These are phyloP conservation scores for Trichogramma pretiosum DNA, from an alignment of 1,140 invertebrate species.

Conservation along the genomic window DNA sequence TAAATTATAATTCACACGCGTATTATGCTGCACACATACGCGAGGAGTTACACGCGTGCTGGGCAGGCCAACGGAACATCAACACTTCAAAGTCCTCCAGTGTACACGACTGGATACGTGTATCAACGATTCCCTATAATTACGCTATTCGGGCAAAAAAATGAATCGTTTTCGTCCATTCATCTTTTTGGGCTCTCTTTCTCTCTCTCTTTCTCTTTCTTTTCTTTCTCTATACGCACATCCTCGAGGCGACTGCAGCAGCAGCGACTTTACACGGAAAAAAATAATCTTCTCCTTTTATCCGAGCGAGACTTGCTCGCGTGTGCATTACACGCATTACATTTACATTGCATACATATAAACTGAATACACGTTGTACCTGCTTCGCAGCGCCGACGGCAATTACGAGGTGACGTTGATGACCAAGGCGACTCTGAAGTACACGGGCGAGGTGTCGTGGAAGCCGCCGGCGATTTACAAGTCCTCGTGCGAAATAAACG, in stretches of 20 bases:
- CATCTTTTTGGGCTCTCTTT: too few species aligned
- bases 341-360: neutral
- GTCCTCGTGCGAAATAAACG: constrained; percentile 90
- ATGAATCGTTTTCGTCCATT: too few species aligned
- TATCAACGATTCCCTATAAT: too few species aligned
- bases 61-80: too few species aligned
- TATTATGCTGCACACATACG: too few species aligned
- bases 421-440: constrained; percentile 89
- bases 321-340: neutral
- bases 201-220: neutral
- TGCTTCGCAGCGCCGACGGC: constrained; percentile 71
- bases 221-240: neutral
- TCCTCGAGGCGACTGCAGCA: too few species aligned
- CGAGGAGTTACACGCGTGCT: too few species aligned
- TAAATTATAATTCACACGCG: too few species aligned
- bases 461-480: constrained; percentile 99
- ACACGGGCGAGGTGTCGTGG: constrained; percentile 87
- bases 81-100: too few species aligned
- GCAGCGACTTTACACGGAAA: too few species aligned
- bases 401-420: constrained; percentile 96
- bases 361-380: neutral
- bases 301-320: neutral
- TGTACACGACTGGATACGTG: too few species aligned
- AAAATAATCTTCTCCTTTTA: neutral
- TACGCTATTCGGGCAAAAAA: too few species aligned